Conservation (phyloP, 2,113 vertebrate genomes). For the Lagopus leucura region DNA sequence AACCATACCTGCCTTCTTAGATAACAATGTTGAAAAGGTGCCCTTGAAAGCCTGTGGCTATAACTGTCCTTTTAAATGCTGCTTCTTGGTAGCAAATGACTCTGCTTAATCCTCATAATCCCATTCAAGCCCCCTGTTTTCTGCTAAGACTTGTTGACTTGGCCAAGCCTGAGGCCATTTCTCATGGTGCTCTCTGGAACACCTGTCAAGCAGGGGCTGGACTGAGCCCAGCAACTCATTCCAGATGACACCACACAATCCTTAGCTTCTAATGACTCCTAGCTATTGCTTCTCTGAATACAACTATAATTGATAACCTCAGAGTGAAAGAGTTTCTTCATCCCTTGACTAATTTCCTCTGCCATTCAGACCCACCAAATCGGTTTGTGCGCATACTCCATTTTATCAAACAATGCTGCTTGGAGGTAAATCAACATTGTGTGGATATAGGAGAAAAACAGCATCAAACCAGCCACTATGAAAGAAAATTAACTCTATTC, state of each 20-base stretch:
- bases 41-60: background rate
- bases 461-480: background rate
- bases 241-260: background rate
- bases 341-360: background rate
- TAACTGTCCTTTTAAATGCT: background rate
- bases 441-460: no score
- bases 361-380: background rate
- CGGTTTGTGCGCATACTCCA: background rate
- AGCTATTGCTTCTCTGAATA: background rate
- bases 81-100: background rate
- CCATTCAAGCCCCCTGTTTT: background rate
- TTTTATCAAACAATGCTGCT: background rate
- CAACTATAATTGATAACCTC: background rate
- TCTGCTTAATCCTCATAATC: background rate
- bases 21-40: background rate
- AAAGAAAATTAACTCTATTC: background rate
- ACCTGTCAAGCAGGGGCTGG: background rate
- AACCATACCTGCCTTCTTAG: background rate
- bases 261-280: background rate
- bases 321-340: background rate
- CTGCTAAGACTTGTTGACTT: background rate
- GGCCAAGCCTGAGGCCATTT: background rate
- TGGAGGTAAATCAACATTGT: background rate
- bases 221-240: background rate
- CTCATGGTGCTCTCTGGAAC: background rate